Evolutionary conservation across 2,888 invertebrate species (phyloP), one percentile per base, ranked within the genome.

Genomic region (Heteromurus nitidus): DNA sequence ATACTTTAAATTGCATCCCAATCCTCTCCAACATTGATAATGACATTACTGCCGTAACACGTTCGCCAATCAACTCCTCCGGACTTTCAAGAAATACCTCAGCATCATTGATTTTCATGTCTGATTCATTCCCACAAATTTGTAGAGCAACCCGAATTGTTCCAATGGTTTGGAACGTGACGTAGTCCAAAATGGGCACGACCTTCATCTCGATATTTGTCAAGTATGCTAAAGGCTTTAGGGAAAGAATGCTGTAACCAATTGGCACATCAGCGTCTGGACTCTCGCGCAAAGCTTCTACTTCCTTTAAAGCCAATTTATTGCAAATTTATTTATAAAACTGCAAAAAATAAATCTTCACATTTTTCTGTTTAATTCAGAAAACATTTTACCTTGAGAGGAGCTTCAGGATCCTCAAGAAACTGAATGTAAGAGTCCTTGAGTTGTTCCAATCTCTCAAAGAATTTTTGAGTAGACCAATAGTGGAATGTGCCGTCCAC

Each of bases 181-280:
- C 5, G 18, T 58, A 72, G 16, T 76, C 82, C 18, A 82, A 18
- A 42, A 84, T 80, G 13, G 79, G 65, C 7, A 72, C 80, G 3
- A 55, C 11, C 13, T 28, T 20, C 36, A 70, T 74, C 20, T 60
- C 72, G 31, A 82, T 68, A 7, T 77, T 76, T 0, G 80, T 44
- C 18, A 77, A 42, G 44, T 84, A 80, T 2, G 74, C 76, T 24
- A 82, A 65, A 9, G 82, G 79, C 31, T 84, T 82, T 20, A 84
- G 53, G n/a, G 28, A 67, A 20, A 84, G 31, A 0, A 76, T 2
- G 5, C 60, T 60, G 28, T 80, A 73, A 5, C 84, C 84, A 16
- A 84, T 73, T 2, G 67, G 70, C n/a, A 84, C 50, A 22, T 82
- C 82, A 11, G 42, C 9, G 20, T 75, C 81, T 28, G 70, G 11